Base-by-base conservation (phyloP, 2,888 invertebrate genomes). In the Thereva unica region DNA sequence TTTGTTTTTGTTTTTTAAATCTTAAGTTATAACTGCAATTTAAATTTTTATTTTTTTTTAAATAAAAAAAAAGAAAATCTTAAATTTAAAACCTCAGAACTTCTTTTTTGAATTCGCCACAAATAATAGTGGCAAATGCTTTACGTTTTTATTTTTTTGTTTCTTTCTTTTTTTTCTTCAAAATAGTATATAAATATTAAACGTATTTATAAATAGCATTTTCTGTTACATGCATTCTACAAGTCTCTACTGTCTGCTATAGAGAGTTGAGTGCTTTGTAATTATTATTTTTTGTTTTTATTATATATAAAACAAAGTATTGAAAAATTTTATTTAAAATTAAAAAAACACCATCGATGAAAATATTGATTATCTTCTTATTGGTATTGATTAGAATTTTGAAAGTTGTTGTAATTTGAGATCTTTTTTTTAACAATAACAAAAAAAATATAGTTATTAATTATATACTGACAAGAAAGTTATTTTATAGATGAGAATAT, bases 161-260 rank as follows among this genome's bases (percentile, higher is more conserved):
- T n/a, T n/a, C n/a, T n/a, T 61, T 61, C 61, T 40, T 23, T 23
- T 2, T 23, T 23, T 23, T 23, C 23, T 23, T 23, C 23, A 23
- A 23, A 23, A 23, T 23, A 23, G 23, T 23, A 23, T 23, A 23
- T 23, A 23, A 23, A 23, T 23, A 50, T 9, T 35, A 34, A 49
- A 3, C 40, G 57, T 47, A 59, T 38, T 47, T 7, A 34, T 61
- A 50, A 44, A 50, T 50, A 64, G 53, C 64, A 64, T 64, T 64
- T 64, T 65, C 56, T 55, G 54, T 65, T 50, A 56, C 56, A 56
- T 66, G 67, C 69, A 69, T 69, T 54, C 67, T 65, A 66, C 69
- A 69, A 69, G 52, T 69, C 69, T 69, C 69, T 69, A 69, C 69
- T 69, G 67, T 67, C 67, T 69, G 69, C 54, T 64, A 69, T 69